Base-by-base conservation (phyloP, 2,888 invertebrate genomes). In the Hyalella azteca region DNA sequence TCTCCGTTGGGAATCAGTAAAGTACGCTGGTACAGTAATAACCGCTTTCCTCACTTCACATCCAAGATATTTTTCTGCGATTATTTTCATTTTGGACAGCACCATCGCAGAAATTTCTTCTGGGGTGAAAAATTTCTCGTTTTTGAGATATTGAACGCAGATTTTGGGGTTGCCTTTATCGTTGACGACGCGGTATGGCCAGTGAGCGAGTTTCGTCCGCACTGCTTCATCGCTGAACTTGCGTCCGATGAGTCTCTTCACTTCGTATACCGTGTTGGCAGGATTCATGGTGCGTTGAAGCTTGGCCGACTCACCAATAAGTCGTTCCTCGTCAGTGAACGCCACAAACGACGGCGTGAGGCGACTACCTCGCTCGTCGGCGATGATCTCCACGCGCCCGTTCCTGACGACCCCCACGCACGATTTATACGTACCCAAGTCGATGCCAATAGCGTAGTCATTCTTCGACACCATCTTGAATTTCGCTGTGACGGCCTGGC, bases 1-100 rank as follows among this genome's bases (percentile, higher is more conserved):
- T 89, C 95, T 95, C 87, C 95, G 91, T 88, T 95, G 95, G 5
- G 95, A 94, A 89, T 95, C 95, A 87, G 95, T 95, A 90, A 95
- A 95, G 89, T 95, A 95, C 80, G 96, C 95, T 86, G 96, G 93
- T 85, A 95, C 95, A 81, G 95, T 96, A 87, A 96, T 92, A n/a
- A 96, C 96, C 85, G 95, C 95, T 88, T 95, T 93, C 84, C 91
- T 92, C 82, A 96, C 93, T 59, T 91, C 91, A 87, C 93, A 92
- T 82, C 97, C 97, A 85, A 95, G 90, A 88, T 93, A 95, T 0
- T 94, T 94, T 89, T 95, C 95, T 7, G 73, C 73, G n/a, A 73
- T 26, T n/a, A 15, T 32, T 41, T 73, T 73, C 73, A 73, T 73
- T 15, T 73, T 73, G 19, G 22, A 19, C 15, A 73, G 73, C 7